Conservation (phyloP, 2,888 invertebrate genomes). For the Neria commutata region DNA sequence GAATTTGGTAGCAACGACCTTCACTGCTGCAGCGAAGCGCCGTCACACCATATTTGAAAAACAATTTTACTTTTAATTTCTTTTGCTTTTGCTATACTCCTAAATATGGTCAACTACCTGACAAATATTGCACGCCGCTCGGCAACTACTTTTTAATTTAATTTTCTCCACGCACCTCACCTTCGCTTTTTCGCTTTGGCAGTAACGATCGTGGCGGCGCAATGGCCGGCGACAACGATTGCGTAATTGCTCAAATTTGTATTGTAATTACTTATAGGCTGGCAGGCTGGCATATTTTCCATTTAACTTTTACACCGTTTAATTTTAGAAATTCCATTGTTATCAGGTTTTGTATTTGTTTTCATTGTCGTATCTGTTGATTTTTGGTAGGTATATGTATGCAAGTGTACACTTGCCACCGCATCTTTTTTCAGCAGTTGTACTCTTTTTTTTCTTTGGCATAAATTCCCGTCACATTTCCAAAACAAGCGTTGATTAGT, state of each 20-base stretch:
- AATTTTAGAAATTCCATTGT: not conserved
- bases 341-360: constrained; percentile 3
- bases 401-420: not conserved
- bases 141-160: too few species aligned
- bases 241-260: constrained; percentile 6
- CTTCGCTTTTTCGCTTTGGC: too few species aligned
- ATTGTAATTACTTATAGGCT: not conserved
- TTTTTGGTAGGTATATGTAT: too few species aligned
- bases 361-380: not conserved
- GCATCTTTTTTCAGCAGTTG: not conserved
- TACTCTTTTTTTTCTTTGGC: not conserved
- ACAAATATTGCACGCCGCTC: not conserved
- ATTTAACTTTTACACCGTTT: not conserved
- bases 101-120: not conserved
- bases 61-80: constrained; percentile 58
- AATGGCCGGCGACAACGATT: not conserved
- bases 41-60: too few species aligned
- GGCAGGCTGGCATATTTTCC: not conserved
- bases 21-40: too few species aligned
- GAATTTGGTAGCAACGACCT: not conserved
- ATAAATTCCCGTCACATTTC: constrained; percentile 19
- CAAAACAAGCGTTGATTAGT: constrained; percentile 24
- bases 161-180: too few species aligned
- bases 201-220: not conserved
- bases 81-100: constrained; percentile 48